These are phyloP conservation scores for Isichthys henryi DNA, from an alignment of 2,113 vertebrate genomes.

Conservation along the genomic window DNA sequence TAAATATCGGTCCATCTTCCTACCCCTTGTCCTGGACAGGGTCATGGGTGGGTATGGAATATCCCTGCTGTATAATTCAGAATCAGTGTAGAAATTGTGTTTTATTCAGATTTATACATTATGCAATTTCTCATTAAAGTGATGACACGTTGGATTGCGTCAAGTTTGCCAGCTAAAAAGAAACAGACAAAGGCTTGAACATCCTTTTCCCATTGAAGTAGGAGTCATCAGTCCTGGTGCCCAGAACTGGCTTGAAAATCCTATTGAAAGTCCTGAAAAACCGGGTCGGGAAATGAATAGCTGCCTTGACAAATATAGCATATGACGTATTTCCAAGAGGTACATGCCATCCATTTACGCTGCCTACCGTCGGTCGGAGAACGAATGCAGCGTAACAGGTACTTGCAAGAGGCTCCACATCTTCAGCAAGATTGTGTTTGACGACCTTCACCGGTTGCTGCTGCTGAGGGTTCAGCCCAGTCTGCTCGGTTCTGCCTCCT, in stretches of 20 bases:
- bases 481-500: neutral
- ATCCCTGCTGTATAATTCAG: neutral
- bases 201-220: neutral
- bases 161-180: neutral
- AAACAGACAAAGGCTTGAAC: neutral
- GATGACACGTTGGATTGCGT: neutral
- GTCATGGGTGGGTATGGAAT: neutral
- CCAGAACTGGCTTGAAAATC: neutral
- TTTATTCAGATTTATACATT: neutral
- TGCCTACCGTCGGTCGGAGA: neutral
- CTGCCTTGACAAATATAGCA: neutral
- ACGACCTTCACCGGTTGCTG: neutral
- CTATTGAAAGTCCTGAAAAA: neutral
- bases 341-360: neutral
- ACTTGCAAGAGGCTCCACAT: neutral
- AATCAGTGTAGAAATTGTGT: neutral
- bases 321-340: neutral
- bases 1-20: neutral
- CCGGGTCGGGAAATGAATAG: neutral
- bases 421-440: constrained; percentile 4
- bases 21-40: neutral
- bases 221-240: neutral
- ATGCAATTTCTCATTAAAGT: neutral
- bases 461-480: neutral
- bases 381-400: neutral